Conservation (phyloP, 1,140 invertebrate genomes). For the Drosophila saltans region DNA sequence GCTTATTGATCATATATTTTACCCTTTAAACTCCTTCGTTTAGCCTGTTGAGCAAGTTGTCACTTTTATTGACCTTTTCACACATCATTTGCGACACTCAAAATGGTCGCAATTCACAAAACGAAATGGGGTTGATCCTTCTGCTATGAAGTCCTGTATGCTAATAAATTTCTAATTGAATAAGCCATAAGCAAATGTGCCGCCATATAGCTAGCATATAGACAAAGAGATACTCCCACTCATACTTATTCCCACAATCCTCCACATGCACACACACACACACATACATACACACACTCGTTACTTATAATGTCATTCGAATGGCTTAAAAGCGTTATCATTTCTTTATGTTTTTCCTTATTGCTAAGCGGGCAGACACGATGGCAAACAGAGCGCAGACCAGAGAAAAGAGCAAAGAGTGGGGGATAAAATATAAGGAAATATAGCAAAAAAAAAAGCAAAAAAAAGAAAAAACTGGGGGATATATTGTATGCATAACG, state of each 20-base stretch:
- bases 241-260: background rate
- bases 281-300: conserved; percentile 23
- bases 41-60: background rate
- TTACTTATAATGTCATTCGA: conserved; percentile 67
- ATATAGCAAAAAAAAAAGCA: conserved; percentile 6
- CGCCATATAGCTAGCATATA: conserved; percentile 7
- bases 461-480: conserved; percentile 2
- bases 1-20: too few relatives aligned
- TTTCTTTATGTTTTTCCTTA: conserved; percentile 62
- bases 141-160: conserved; percentile 20
- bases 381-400: background rate
- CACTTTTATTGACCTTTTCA: background rate
- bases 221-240: background rate
- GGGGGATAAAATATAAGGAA: conserved; percentile 12
- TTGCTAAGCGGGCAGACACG: conserved; percentile 45
- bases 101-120: conserved; percentile 7
- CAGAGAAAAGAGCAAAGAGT: background rate
- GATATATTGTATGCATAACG: conserved; percentile 74
- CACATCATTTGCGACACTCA: background rate
- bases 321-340: conserved; percentile 65
- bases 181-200: conserved; percentile 56
- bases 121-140: background rate
- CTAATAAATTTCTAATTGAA: conserved; percentile 72
- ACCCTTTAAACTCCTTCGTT: background rate
- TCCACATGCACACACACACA: background rate